Evolutionary conservation across 1,140 invertebrate genomes (phyloP).

Genomic region (Pentalonia nigronervosa): DNA sequence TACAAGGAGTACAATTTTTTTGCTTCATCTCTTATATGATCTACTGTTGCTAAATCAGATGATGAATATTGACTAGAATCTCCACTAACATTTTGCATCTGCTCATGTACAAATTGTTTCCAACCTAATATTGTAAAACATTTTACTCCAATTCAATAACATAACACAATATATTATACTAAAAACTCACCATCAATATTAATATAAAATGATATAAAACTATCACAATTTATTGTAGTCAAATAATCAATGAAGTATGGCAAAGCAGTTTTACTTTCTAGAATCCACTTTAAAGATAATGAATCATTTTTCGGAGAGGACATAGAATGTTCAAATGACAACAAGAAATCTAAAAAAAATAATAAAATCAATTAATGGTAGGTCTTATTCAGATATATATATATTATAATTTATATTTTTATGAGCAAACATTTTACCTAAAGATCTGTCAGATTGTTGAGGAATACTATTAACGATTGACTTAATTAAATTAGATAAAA

Average conservation of each 20-base stretch:
- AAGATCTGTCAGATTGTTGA: constrained; percentile 45
- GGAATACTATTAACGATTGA: constrained; percentile 36
- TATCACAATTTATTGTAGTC: constrained; percentile 74
- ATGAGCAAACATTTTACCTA: constrained; percentile 27
- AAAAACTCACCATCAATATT: constrained; percentile 74
- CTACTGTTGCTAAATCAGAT: constrained; percentile 46
- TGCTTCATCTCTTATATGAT: constrained; percentile 51
- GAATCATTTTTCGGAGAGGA: constrained; percentile 54
- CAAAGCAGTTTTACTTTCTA: constrained; percentile 81
- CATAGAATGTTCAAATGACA: constrained; percentile 46
- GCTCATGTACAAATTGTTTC: constrained; percentile 55
- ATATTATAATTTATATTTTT: not conserved
- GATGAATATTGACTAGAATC: constrained; percentile 53
- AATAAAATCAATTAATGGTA: not conserved
- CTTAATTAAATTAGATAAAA: constrained; percentile 55
- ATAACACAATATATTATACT: not conserved
- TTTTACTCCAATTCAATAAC: not conserved
- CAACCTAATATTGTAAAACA: constrained; percentile 34
- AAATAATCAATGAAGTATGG: constrained; percentile 86
- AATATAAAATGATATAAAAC: constrained; percentile 82
- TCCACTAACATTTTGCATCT: constrained; percentile 42
- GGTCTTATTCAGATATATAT: not conserved
- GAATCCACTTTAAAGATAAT: constrained; percentile 74
- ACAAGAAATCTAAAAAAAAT: constrained; percentile 48
- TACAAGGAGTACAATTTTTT: constrained; percentile 49